phyloP scores from a whole-genome alignment of 2,113 vertebrate genomes.

The Leptobrachium leishanense region DNA sequence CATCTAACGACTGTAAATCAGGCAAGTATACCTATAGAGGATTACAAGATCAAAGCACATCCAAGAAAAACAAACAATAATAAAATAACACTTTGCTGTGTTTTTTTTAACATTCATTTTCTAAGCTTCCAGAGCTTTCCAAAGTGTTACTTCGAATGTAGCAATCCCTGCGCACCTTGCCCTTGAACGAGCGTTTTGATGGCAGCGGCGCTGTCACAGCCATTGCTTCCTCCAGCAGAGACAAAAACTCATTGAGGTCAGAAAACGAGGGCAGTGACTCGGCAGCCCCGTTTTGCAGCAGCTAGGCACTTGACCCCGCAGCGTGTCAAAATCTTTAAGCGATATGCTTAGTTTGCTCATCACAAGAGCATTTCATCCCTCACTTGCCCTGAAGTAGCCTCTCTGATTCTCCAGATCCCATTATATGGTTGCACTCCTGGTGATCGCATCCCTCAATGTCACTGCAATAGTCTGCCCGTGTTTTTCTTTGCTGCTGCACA shows the following conservation, averaged over 20 bases:
- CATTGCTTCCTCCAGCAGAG: background rate
- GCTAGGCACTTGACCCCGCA: conserved; percentile 18
- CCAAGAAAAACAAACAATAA: too few species aligned
- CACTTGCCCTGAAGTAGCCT: conserved; percentile 31
- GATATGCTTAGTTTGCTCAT: conserved; percentile 27
- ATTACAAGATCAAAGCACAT: too few species aligned
- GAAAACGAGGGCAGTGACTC: background rate
- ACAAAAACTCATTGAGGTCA: background rate
- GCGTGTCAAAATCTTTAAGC: conserved; percentile 14
- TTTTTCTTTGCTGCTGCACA: conserved; percentile 24
- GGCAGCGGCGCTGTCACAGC: background rate
- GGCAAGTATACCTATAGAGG: too few species aligned
- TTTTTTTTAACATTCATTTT: too few species aligned
- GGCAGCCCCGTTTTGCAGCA: conserved; percentile 4
- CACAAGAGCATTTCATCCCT: conserved; percentile 36
- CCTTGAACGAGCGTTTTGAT: background rate
- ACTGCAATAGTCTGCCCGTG: conserved; percentile 22
- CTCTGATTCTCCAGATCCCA: conserved; percentile 32
- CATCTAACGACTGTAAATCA: too few species aligned
- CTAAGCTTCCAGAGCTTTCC: too few species aligned
- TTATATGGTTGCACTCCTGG: conserved; percentile 31
- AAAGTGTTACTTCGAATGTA: too few species aligned
- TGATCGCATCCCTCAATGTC: conserved; percentile 39
- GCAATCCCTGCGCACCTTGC: background rate
- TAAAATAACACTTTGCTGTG: too few species aligned